Evolutionary conservation across 2,888 invertebrate species (phyloP).

Genomic region (Papilio elwesi): DNA sequence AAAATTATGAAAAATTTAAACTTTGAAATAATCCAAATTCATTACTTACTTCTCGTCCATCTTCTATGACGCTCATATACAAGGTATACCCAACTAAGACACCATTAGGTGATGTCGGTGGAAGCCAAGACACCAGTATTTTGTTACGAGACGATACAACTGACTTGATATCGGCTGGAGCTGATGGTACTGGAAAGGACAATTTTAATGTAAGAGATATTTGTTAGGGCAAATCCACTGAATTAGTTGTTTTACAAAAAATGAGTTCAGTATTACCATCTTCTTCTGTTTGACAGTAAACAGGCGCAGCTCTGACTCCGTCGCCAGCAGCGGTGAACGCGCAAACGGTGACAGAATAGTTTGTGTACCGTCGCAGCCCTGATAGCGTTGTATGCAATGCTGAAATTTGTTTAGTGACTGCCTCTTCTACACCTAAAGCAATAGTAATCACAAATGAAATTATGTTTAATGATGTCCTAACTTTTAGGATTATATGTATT

Average conservation of each 20-base stretch:
- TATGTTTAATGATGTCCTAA: too few relatives aligned
- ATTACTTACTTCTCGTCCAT: constrained; percentile 86
- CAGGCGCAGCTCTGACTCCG: constrained; percentile 92
- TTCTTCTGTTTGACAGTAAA: constrained; percentile 94
- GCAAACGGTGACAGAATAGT: constrained; percentile 95
- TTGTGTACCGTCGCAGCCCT: constrained; percentile 92
- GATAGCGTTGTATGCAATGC: constrained; percentile 88
- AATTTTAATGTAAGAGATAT: not conserved
- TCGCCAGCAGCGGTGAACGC: constrained; percentile 96
- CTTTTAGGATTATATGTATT: constrained; percentile 34
- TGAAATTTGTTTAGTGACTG: constrained; percentile 90
- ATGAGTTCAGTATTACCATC: constrained; percentile 85
- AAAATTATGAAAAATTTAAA: constrained; percentile 43
- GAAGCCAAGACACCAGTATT: constrained; percentile 95
- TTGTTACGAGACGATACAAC: constrained; percentile 93
- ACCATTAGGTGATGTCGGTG: constrained; percentile 93
- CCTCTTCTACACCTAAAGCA: constrained; percentile 87
- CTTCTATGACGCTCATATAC: constrained; percentile 91
- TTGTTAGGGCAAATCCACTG: too few relatives aligned
- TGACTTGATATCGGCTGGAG: constrained; percentile 95
- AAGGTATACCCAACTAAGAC: constrained; percentile 92
- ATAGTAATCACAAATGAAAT: constrained; percentile 34
- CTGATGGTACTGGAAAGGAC: constrained; percentile 89
- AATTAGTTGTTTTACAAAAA: not conserved
- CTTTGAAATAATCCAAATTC: not conserved